phyloP scores from a whole-genome alignment of 2,113 vertebrate genomes.

The Dunckerocampus dactyliophorus region DNA sequence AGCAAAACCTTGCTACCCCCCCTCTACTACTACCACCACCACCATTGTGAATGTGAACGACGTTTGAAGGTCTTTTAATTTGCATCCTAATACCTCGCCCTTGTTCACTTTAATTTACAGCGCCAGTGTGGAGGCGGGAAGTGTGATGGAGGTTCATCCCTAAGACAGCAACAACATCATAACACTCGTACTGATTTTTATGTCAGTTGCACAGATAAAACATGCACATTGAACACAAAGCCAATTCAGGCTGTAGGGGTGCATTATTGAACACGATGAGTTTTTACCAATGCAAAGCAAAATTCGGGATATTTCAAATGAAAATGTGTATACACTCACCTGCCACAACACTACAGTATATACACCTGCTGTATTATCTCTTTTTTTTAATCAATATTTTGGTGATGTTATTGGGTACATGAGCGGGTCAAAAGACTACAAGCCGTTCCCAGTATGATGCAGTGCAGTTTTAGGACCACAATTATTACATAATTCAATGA shows the following conservation, averaged over 20 bases:
- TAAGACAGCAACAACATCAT: slow-evolving; percentile 31
- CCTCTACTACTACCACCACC: slow-evolving; percentile 10
- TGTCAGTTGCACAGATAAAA: slow-evolving; percentile 63
- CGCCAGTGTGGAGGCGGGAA: slow-evolving; percentile 56
- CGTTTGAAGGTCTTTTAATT: slow-evolving; percentile 70
- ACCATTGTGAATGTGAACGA: slow-evolving; percentile 54
- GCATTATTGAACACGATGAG: slow-evolving; percentile 56
- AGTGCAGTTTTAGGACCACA: too few species aligned
- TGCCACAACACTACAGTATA: not conserved
- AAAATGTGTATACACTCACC: not conserved
- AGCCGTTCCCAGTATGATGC: too few species aligned
- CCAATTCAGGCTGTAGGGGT: slow-evolving; percentile 45
- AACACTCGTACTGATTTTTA: slow-evolving; percentile 23
- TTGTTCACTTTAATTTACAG: slow-evolving; percentile 72
- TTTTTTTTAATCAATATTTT: too few species aligned
- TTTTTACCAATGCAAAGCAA: slow-evolving; percentile 38
- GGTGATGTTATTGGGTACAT: too few species aligned
- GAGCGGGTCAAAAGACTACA: too few species aligned
- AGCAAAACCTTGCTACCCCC: slow-evolving; percentile 58
- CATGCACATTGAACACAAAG: slow-evolving; percentile 59
- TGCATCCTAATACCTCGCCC: slow-evolving; percentile 66
- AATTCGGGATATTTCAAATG: slow-evolving; percentile 42
- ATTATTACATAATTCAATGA: too few species aligned
- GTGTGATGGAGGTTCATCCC: slow-evolving; percentile 56
- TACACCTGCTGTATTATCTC: not conserved